phyloP scores from a whole-genome alignment of 2,113 vertebrate species.

The Clupea harengus region DNA sequence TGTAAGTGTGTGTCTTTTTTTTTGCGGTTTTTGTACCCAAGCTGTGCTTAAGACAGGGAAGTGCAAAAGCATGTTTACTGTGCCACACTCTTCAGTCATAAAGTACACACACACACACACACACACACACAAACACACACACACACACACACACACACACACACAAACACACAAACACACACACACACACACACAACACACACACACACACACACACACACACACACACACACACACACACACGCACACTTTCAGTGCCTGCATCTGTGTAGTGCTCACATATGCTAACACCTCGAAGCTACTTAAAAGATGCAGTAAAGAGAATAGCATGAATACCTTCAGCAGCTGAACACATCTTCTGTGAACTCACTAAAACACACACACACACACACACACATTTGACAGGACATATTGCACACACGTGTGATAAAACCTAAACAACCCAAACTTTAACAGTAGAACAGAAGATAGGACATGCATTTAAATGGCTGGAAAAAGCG shows the following conservation, averaged over 20 bases:
- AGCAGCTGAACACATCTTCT: background rate
- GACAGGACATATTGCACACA: background rate
- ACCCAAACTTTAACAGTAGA: too few relatives aligned
- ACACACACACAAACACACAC: background rate
- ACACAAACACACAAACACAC: background rate
- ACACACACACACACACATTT: conserved; percentile 19
- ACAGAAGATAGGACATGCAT: background rate
- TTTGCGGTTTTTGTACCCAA: background rate
- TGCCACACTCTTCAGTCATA: background rate
- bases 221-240: background rate
- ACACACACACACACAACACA: too few relatives aligned
- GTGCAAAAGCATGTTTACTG: conserved; percentile 2
- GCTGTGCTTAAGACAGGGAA: background rate
- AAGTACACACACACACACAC: background rate
- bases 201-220: background rate
- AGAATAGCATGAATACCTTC: background rate
- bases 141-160: background rate
- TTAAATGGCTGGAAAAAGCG: background rate
- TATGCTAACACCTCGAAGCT: too few relatives aligned
- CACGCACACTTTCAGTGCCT: background rate
- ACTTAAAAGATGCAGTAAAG: background rate
- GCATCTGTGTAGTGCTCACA: too few relatives aligned
- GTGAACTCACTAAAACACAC: background rate
- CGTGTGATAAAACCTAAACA: background rate
- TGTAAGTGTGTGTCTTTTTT: too few relatives aligned